Percentiles rank a stretch among this genome's conserved stretches.
These are phyloP conservation scores for Erpetoichthys calabaricus DNA, from an alignment of 2,797 vertebrate species.

Conservation along the genomic window DNA sequence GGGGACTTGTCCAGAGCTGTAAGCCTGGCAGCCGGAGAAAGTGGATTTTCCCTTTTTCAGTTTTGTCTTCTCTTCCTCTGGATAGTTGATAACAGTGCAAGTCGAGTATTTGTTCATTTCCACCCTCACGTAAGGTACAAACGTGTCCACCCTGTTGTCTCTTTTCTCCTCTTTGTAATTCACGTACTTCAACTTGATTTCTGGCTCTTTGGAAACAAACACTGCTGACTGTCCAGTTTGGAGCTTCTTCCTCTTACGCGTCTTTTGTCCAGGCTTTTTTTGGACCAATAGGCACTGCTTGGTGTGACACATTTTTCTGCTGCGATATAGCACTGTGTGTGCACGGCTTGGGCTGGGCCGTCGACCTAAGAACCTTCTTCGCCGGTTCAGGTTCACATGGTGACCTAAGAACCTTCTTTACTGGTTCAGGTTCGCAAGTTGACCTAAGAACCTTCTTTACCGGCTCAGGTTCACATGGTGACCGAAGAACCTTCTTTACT, in stretches of 20 bases:
- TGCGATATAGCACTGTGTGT: slow-evolving; percentile 29
- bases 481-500: slow-evolving; percentile 10
- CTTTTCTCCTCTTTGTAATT: slow-evolving; percentile 47
- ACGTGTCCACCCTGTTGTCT: slow-evolving; percentile 32
- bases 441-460: slow-evolving; percentile 10
- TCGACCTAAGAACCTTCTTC: slow-evolving; percentile 9
- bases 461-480: slow-evolving; percentile 11
- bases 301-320: slow-evolving; percentile 12
- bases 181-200: slow-evolving; percentile 52
- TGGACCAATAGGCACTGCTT: slow-evolving; percentile 11
- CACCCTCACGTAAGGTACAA: slow-evolving; percentile 43
- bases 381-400: slow-evolving; percentile 9
- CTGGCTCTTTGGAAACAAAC: slow-evolving; percentile 51
- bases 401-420: slow-evolving; percentile 8
- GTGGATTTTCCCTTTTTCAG: slow-evolving; percentile 27
- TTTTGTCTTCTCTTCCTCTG: slow-evolving; percentile 31
- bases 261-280: slow-evolving; percentile 6
- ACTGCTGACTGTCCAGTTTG: slow-evolving; percentile 22
- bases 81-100: slow-evolving; percentile 49
- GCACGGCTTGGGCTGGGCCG: slow-evolving; percentile 21
- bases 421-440: slow-evolving; percentile 8
- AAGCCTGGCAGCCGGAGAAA: slow-evolving; percentile 18
- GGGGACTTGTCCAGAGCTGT: slow-evolving; percentile 33
- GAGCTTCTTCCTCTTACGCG: slow-evolving; percentile 27
- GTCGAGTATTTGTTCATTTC: slow-evolving; percentile 24